Evolutionary conservation across 2,888 invertebrate genomes (phyloP).

Genomic region (Lydus trimaculatus): DNA sequence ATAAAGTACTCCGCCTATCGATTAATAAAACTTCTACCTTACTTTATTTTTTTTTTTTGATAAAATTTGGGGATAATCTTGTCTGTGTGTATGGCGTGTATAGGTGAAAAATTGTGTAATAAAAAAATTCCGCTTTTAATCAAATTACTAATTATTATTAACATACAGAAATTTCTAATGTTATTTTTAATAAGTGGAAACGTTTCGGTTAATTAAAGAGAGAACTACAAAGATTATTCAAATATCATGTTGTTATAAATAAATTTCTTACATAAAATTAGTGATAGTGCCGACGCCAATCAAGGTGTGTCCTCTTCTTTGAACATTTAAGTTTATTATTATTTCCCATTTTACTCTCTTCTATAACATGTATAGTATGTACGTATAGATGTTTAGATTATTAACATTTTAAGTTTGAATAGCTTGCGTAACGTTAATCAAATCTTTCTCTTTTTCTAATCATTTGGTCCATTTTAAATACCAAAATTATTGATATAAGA

Average conservation of each 20-base stretch:
- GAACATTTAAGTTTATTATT: background rate
- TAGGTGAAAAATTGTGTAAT: background rate
- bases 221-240: background rate
- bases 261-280: background rate
- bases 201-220: background rate
- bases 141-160: background rate
- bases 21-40: background rate
- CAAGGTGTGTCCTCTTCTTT: background rate
- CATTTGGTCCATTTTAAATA: background rate
- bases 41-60: background rate
- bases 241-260: background rate
- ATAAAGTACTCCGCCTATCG: background rate
- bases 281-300: background rate
- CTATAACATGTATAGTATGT: background rate
- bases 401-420: background rate
- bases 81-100: no score
- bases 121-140: background rate
- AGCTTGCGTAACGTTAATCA: background rate
- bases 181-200: background rate
- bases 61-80: background rate
- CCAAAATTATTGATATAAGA: background rate
- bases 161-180: background rate
- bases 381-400: background rate
- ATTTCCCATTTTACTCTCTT: background rate
- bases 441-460: slow-evolving; percentile 1